phyloP scores from a whole-genome alignment of 1,140 invertebrate genomes.

The Aphis craccivora region DNA sequence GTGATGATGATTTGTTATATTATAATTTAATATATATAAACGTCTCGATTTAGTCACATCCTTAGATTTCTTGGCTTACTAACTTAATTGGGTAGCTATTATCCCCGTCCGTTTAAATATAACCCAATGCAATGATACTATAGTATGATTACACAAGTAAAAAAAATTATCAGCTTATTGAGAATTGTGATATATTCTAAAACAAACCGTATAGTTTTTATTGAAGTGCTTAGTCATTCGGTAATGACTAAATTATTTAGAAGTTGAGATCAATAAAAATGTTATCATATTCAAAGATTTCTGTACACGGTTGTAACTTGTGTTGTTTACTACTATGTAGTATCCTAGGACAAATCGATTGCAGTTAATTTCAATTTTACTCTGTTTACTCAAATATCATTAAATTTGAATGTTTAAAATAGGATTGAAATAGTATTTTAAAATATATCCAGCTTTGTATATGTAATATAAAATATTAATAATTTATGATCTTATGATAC shows the following conservation, averaged over 20 bases:
- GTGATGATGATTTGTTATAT: neutral
- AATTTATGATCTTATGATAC: no score
- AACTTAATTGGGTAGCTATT: neutral
- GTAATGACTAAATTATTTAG: neutral
- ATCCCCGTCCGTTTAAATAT: neutral
- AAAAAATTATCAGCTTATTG: neutral
- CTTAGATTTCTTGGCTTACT: neutral
- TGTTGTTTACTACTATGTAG: no score
- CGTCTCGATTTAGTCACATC: neutral
- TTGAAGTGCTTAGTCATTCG: neutral
- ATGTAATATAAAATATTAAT: no score
- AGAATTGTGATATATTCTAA: neutral
- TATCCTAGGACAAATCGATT: no score
- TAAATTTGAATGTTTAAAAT: no score
- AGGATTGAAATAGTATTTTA: no score
- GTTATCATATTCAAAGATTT: neutral
- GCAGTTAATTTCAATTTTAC: no score
- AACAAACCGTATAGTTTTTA: neutral
- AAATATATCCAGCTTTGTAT: no score
- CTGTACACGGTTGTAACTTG: no score
- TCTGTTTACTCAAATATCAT: no score
- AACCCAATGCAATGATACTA: neutral
- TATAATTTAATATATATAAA: neutral
- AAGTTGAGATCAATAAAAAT: neutral
- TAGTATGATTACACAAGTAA: neutral